These are phyloP conservation scores for Platysteira castanea DNA, from an alignment of 2,113 vertebrate species.

Conservation along the genomic window DNA sequence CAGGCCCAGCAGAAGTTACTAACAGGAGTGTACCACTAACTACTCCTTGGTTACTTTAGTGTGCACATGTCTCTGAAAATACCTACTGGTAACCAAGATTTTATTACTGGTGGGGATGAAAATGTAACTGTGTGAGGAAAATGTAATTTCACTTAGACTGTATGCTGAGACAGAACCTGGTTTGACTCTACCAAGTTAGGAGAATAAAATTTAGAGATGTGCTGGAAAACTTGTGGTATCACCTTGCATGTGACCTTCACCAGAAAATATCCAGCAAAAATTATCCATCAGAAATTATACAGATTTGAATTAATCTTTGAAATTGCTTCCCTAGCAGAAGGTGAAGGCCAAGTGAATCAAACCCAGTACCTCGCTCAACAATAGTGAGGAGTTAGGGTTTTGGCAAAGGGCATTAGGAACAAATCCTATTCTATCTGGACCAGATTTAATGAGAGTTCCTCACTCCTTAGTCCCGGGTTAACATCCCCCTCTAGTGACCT, in stretches of 20 bases:
- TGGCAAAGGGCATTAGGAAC: neutral
- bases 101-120: neutral
- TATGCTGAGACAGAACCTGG: neutral
- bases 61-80: neutral
- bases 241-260: neutral
- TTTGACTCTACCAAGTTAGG: neutral
- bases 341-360: neutral
- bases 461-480: neutral
- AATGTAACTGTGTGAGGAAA: neutral
- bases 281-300: neutral
- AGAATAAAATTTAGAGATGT: neutral
- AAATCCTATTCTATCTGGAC: neutral
- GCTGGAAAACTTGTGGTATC: neutral
- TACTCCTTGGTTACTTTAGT: neutral
- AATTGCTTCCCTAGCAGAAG: neutral
- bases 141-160: neutral
- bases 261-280: neutral
- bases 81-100: neutral
- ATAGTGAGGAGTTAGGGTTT: neutral
- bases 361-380: neutral
- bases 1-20: neutral
- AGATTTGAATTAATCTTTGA: neutral
- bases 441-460: neutral
- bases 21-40: neutral
- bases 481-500: slow-evolving; percentile 16